Percentiles rank a stretch among this genome's conserved stretches.
These are phyloP conservation scores for Cataglyphis hispanica DNA, from an alignment of 1,140 invertebrate species.

Conservation along the genomic window DNA sequence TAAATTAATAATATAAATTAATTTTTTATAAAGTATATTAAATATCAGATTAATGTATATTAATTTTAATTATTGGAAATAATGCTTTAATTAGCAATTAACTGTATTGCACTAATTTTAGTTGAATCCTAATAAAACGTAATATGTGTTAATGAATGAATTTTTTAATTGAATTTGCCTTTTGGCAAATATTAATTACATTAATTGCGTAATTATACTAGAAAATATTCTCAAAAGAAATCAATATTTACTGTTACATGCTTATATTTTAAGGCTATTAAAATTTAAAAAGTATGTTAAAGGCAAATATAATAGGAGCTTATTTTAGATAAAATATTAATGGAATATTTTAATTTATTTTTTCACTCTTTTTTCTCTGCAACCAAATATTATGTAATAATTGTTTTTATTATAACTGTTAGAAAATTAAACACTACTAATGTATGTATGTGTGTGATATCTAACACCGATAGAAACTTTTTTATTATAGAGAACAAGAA, in stretches of 20 bases:
- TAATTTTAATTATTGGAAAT: not conserved
- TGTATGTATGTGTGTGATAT: not conserved
- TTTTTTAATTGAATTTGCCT: not conserved
- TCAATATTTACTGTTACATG: not conserved
- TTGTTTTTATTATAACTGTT: not conserved
- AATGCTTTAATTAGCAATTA: not conserved
- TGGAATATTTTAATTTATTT: not conserved
- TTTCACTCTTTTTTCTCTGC: not conserved
- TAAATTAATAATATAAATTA: not conserved
- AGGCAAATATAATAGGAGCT: not conserved
- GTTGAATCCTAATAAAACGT: not conserved
- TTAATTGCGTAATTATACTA: not conserved
- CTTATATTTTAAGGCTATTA: not conserved
- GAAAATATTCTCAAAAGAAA: not conserved
- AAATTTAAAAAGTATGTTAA: not conserved
- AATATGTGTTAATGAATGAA: too few relatives aligned
- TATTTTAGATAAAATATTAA: not conserved
- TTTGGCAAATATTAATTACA: not conserved
- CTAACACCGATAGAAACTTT: constrained; percentile 9
- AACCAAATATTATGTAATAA: not conserved
- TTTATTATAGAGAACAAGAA: not conserved
- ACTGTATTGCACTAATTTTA: too few relatives aligned
- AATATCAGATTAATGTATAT: not conserved
- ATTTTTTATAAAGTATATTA: not conserved
- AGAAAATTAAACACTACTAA: not conserved